Evolutionary conservation across 2,797 vertebrate species (phyloP), one percentile per base, ranked within the genome.

Genomic region (Tiaroga cobitis): DNA sequence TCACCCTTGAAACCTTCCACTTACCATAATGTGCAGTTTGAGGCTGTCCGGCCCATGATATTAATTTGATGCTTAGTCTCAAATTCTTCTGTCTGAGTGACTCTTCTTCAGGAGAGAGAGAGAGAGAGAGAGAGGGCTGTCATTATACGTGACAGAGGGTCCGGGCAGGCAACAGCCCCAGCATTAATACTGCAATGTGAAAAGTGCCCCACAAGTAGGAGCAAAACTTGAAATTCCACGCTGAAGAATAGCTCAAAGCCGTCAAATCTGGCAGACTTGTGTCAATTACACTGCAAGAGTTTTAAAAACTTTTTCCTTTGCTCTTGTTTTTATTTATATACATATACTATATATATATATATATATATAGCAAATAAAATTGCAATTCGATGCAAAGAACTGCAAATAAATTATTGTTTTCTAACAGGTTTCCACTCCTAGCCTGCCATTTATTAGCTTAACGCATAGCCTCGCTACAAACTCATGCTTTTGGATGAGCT

Each of bases 161-260:
- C 89, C 88, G 91, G 91, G 90, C 91, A 89, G 92, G 77, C 80
- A 91, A 90, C 89, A 88, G 87, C 84, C 85, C 89, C 16, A 84
- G 89, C 89, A 84, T 91, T 95, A 91, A 92, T 95, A 93, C 92
- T 89, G 89, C 87, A 16, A 91, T 93, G 95, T 94, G 94, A 95
- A 95, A 94, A 92, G 92, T 92, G 92, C 90, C 88, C 91, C 92
- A 90, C 92, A 94, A 94, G 93, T 95, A 91, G 90, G 90, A 94
- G 87, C 92, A 92, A 94, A 95, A 95, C 92, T 93, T 94, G 92
- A 95, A 94, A 94, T 95, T 94, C 93, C 93, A 91, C 90, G 90
- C 93, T 79, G 90, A 84, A 90, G 89, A 87, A 92, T 94, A 90
- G 89, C 93, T 87, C 41, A 90, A 89, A 94, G 92, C 87, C 89